phyloP scores from a whole-genome alignment of 2,113 vertebrate species.

The Solea solea region DNA sequence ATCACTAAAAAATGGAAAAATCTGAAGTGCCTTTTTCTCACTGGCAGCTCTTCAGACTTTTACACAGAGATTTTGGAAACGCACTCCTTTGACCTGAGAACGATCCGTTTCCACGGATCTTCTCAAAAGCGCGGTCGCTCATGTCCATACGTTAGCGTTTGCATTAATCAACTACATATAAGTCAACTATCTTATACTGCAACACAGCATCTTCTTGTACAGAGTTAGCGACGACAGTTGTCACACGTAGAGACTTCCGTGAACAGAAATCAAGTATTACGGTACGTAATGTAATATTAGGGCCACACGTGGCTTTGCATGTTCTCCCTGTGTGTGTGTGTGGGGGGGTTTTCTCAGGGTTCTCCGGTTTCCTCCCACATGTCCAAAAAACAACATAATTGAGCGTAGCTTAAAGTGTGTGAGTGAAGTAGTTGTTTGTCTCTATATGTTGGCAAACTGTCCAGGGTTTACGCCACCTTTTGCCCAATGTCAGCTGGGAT shows the following conservation, averaged over 20 bases:
- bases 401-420: too few relatives aligned
- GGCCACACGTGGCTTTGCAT: too few relatives aligned
- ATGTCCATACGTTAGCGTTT: conserved; percentile 15
- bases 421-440: too few relatives aligned
- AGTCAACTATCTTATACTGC: conserved; percentile 20
- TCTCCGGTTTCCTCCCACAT: too few relatives aligned
- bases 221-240: background rate
- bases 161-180: conserved; percentile 17
- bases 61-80: conserved; percentile 27
- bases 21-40: conserved; percentile 9
- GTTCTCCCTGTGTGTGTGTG: too few relatives aligned
- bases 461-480: too few relatives aligned
- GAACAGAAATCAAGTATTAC: background rate
- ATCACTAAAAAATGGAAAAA: conserved; percentile 29
- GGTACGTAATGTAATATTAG: background rate
- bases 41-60: conserved; percentile 25
- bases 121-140: conserved; percentile 38
- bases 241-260: conserved; percentile 8
- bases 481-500: too few relatives aligned
- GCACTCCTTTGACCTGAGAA: conserved; percentile 27
- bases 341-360: too few relatives aligned
- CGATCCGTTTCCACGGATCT: conserved; percentile 45
- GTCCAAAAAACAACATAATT: too few relatives aligned
- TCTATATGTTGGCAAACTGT: too few relatives aligned
- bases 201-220: conserved; percentile 23